Percentiles rank a stretch among this genome's conserved stretches.
phyloP scores from a whole-genome alignment of 2,113 vertebrate genomes.

The Oncorhynchus clarkii region DNA sequence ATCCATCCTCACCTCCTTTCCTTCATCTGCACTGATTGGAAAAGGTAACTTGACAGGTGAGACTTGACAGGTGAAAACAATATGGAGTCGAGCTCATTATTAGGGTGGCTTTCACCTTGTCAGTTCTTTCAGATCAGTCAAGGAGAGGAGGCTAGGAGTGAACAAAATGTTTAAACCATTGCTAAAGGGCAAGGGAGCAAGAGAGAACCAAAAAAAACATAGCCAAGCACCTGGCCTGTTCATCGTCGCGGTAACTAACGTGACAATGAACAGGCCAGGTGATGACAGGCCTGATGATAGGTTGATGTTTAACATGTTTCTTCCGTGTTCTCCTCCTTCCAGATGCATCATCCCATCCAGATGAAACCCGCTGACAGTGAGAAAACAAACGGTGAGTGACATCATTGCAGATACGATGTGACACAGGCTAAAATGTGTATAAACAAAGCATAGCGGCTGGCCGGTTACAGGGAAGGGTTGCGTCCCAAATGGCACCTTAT shows the following conservation, averaged over 20 bases:
- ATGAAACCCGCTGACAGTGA: slow-evolving; percentile 98
- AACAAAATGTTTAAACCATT: slow-evolving; percentile 88
- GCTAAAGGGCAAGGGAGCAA: slow-evolving; percentile 64
- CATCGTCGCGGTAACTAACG: neutral
- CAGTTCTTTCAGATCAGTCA: slow-evolving; percentile 62
- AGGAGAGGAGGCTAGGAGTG: slow-evolving; percentile 80
- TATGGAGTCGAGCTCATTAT: too few relatives aligned
- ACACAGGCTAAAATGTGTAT: neutral
- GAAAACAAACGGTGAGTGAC: slow-evolving; percentile 91
- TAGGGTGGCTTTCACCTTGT: too few relatives aligned
- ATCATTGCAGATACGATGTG: slow-evolving; percentile 6
- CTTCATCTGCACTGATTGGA: neutral
- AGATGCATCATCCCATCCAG: slow-evolving; percentile 99
- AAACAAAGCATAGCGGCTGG: slow-evolving; percentile 10
- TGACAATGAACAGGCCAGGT: too few relatives aligned
- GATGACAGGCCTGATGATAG: neutral
- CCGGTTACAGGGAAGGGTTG: too few relatives aligned
- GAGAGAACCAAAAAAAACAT: slow-evolving; percentile 48
- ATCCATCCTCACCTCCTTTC: neutral
- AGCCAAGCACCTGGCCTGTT: slow-evolving; percentile 7
- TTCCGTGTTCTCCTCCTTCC: slow-evolving; percentile 30
- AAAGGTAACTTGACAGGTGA: slow-evolving; percentile 35
- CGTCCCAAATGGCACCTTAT: too few relatives aligned
- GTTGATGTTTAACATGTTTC: neutral
- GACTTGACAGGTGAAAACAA: neutral